Base-by-base conservation (phyloP, 1,140 invertebrate genomes). In the Brachionus angularis region DNA sequence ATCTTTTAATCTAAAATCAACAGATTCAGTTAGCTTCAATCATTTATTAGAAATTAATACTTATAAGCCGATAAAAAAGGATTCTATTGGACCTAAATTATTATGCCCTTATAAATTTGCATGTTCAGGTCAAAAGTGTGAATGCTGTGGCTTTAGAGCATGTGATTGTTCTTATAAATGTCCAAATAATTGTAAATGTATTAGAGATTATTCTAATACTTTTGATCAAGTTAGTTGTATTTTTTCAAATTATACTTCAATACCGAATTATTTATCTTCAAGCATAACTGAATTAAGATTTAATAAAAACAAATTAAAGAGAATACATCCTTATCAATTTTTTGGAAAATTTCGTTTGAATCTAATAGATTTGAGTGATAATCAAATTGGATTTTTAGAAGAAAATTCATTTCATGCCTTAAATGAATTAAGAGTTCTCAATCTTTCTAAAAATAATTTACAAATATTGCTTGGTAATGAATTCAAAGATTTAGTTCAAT, bases 281-380 rank as follows among this genome's bases (percentile, higher is more conserved):
- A 58, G 18, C 21, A 34, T 34, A 33, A 58, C 53, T 39, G 53
- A 58, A 39, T n/a, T 58, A 23, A 25, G 34, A n/a, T 12, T 58
- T 10, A 25, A 58, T 42, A 5, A 58, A 25, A 58, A 58, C 14
- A 34, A 34, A 5, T 23, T 58, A 5, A 42, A 25, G 25, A 33
- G 27, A n/a, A 58, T 58, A 14, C 39, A 58, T 39, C 53, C 53
- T 5, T 58, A 18, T 21, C 53, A 58, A 39, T 58, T 58, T 39
- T 39, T 58, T 12, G 53, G 33, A 12, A n/a, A 34, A 58, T 23
- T 18, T 1, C 18, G 39, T 5, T 34, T 58, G 2, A 12, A 23
- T 39, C 12, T 23, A 1, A 39, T 58, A 2, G 53, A 58, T 39
- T 23, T 58, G 14, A 58, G 33, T 18, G 8, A 25, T 8, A 58